Percentiles rank a stretch among this genome's conserved stretches.
Conservation (phyloP, 2,113 vertebrate species). For the Ceyx melanurus region DNA sequence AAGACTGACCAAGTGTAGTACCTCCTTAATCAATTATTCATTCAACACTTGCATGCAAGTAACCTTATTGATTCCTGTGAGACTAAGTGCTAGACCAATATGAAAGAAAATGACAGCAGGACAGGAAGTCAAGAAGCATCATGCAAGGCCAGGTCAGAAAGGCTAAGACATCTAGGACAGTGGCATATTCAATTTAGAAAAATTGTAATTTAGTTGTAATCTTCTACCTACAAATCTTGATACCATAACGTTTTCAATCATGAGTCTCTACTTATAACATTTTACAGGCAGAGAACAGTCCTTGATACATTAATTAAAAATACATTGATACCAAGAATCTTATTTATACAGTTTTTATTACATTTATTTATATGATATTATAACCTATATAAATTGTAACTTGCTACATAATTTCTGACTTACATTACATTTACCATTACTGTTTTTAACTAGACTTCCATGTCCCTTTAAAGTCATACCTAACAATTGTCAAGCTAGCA, state of each 20-base stretch:
- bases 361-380: neutral
- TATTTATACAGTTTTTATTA: neutral
- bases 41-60: conserved; percentile 57
- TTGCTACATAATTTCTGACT: neutral
- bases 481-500: neutral
- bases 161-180: neutral
- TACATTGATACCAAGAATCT: neutral
- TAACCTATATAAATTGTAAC: neutral
- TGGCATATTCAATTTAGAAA: conserved; percentile 26
- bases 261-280: neutral
- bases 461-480: neutral
- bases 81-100: conserved; percentile 50
- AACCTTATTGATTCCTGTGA: conserved; percentile 67
- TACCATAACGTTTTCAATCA: neutral
- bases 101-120: conserved; percentile 56
- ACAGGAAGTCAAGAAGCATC: conserved; percentile 59
- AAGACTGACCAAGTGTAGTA: neutral
- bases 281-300: neutral
- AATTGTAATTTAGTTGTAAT: conserved; percentile 6
- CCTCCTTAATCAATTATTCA: conserved; percentile 68
- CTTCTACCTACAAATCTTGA: neutral
- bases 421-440: neutral
- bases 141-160: conserved; percentile 40
- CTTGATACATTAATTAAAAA: neutral
- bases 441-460: neutral